These are phyloP conservation scores for Danio choprae DNA, from an alignment of 2,797 vertebrate genomes.

Conservation along the genomic window DNA sequence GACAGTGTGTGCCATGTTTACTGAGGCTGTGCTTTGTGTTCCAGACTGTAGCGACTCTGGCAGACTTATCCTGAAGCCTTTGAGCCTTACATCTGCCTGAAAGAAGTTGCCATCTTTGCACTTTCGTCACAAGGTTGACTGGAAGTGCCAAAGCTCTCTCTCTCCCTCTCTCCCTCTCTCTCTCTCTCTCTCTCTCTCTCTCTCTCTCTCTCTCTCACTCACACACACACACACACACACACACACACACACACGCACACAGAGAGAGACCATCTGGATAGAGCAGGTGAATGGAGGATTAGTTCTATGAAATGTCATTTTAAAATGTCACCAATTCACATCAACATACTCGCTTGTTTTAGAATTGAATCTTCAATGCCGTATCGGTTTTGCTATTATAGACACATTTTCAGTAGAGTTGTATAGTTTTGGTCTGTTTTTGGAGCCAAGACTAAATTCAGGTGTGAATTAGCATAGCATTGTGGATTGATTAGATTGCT, in stretches of 20 bases:
- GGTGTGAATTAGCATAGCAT: not conserved
- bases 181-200: slow-evolving; percentile 24
- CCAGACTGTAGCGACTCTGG: slow-evolving; percentile 46
- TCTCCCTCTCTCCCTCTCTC: slow-evolving; percentile 7
- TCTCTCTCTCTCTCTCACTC: slow-evolving; percentile 27
- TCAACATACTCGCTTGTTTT: slow-evolving; percentile 32
- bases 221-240: too few relatives aligned
- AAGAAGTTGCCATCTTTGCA: slow-evolving; percentile 62
- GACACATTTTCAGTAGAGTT: slow-evolving; percentile 30
- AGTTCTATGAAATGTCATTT: slow-evolving; percentile 25
- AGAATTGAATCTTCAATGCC: not conserved
- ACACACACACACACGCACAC: slow-evolving; percentile 2
- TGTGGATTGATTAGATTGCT: too few relatives aligned
- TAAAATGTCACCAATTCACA: slow-evolving; percentile 35
- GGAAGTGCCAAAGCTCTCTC: slow-evolving; percentile 20
- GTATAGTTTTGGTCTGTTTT: slow-evolving; percentile 17
- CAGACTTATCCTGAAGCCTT: slow-evolving; percentile 54
- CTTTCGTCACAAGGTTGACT: slow-evolving; percentile 51
- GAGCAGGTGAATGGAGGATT: slow-evolving; percentile 41
- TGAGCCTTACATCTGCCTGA: slow-evolving; percentile 50
- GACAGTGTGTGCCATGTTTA: slow-evolving; percentile 77
- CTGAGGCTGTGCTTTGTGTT: slow-evolving; percentile 55
- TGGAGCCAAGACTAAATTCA: not conserved
- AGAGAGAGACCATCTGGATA: slow-evolving; percentile 42
- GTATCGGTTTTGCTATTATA: not conserved